Conservation (phyloP, 2,888 invertebrate genomes). For the Dynastes maya region DNA sequence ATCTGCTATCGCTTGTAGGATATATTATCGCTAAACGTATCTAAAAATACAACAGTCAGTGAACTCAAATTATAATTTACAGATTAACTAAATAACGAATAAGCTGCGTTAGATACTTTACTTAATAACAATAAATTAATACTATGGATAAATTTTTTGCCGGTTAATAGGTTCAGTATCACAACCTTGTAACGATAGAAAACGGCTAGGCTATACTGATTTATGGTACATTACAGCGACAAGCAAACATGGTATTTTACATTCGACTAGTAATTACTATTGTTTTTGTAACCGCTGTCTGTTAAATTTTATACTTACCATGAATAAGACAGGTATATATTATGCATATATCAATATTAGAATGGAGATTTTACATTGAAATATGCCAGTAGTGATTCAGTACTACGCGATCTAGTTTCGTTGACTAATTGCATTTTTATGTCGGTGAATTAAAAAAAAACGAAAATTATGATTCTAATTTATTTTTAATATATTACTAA, state of each 20-base stretch:
- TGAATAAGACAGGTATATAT: background rate
- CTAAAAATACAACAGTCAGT: constrained; percentile 16
- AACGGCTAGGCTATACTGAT: constrained; percentile 20
- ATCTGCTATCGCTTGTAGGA: background rate
- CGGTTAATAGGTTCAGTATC: constrained; percentile 27
- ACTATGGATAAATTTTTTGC: background rate
- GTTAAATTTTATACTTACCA: constrained; percentile 28
- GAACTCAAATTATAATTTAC: constrained; percentile 10
- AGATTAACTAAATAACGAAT: constrained; percentile 3
- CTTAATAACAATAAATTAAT: constrained; percentile 33
- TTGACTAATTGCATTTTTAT: too few relatives aligned
- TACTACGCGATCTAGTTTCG: background rate
- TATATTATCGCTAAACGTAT: background rate
- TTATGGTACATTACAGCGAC: background rate
- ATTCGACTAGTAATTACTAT: constrained; percentile 13
- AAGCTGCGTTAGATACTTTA: constrained; percentile 5
- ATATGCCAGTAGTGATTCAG: background rate
- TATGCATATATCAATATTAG: background rate
- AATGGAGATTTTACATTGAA: constrained; percentile 3
- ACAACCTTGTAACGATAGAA: constrained; percentile 40
- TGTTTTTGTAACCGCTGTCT: constrained; percentile 27
- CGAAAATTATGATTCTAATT: too few relatives aligned
- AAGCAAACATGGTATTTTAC: constrained; percentile 24
- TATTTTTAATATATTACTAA: too few relatives aligned
- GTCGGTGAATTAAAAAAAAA: too few relatives aligned